A percentile compares a stretch with the other conserved stretches of the same genome.
phyloP scores from a whole-genome alignment of 2,888 invertebrate genomes.

The Drymonia ruficornis region DNA sequence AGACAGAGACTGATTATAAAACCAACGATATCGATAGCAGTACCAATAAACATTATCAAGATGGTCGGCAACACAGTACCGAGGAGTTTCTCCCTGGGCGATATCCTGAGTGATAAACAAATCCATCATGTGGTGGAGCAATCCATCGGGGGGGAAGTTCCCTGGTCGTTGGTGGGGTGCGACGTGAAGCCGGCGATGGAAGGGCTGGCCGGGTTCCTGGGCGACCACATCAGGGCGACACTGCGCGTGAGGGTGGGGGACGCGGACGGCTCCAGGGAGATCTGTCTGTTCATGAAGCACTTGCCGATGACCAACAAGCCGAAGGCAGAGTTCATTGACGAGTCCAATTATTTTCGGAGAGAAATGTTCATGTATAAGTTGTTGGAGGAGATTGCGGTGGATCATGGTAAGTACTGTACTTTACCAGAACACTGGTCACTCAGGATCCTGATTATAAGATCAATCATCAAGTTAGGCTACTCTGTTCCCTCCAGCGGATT shows the following conservation, averaged over 20 bases:
- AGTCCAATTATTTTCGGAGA: conserved; percentile 53
- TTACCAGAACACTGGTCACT: too few relatives aligned
- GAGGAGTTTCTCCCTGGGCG: conserved; percentile 30
- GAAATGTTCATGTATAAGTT: conserved; percentile 62
- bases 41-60: conserved; percentile 14
- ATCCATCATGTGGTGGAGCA: conserved; percentile 45
- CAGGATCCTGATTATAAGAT: too few relatives aligned
- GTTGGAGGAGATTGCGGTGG: conserved; percentile 51
- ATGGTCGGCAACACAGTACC: conserved; percentile 34
- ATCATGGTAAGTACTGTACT: conserved; percentile 36
- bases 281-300: conserved; percentile 64
- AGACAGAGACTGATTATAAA: conserved; percentile 2
- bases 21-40: neutral
- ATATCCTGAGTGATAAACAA: conserved; percentile 53
- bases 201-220: conserved; percentile 67
- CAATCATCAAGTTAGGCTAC: neutral
- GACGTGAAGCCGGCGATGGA: conserved; percentile 51
- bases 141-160: conserved; percentile 25
- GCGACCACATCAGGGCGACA: conserved; percentile 59
- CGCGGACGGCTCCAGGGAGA: conserved; percentile 24
- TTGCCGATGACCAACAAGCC: conserved; percentile 58
- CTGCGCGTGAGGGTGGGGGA: conserved; percentile 44
- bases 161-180: conserved; percentile 35
- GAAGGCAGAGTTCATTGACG: conserved; percentile 61
- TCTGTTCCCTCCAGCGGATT: conserved; percentile 39